These are phyloP conservation scores for Chalcis sispes DNA, from an alignment of 2,888 invertebrate genomes.

Conservation along the genomic window DNA sequence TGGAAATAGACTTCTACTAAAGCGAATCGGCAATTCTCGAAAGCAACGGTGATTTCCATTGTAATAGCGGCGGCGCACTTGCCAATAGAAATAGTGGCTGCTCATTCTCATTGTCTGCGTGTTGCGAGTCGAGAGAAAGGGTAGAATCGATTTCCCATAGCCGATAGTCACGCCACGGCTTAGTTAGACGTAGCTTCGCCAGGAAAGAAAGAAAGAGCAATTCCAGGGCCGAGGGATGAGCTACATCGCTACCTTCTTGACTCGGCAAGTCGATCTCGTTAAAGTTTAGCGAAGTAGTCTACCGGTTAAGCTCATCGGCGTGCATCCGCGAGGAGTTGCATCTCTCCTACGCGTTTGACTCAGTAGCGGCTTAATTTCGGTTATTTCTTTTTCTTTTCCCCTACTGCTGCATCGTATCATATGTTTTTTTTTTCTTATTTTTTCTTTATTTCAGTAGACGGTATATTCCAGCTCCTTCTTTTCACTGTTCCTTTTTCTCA, in stretches of 20 bases:
- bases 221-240: background rate
- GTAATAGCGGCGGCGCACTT: constrained; percentile 1
- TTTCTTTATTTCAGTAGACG: no score
- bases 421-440: background rate
- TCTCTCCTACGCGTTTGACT: constrained; percentile 29
- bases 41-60: constrained; percentile 26
- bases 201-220: constrained; percentile 3
- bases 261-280: background rate
- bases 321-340: background rate
- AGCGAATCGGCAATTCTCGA: background rate
- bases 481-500: background rate
- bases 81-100: background rate
- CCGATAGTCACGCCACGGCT: constrained; percentile 41
- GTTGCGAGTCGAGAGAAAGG: background rate
- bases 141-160: constrained; percentile 42
- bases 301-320: background rate
- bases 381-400: background rate
- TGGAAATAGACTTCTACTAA: no score
- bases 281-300: background rate
- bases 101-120: constrained; percentile 9
- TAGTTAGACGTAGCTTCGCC: no score
- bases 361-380: background rate
- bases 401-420: background rate
- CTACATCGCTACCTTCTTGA: background rate
- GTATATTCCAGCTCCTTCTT: background rate